Evolutionary conservation across 2,888 invertebrate genomes (phyloP), one percentile per base, ranked within the genome.

Genomic region (Mystacides longicornis): DNA sequence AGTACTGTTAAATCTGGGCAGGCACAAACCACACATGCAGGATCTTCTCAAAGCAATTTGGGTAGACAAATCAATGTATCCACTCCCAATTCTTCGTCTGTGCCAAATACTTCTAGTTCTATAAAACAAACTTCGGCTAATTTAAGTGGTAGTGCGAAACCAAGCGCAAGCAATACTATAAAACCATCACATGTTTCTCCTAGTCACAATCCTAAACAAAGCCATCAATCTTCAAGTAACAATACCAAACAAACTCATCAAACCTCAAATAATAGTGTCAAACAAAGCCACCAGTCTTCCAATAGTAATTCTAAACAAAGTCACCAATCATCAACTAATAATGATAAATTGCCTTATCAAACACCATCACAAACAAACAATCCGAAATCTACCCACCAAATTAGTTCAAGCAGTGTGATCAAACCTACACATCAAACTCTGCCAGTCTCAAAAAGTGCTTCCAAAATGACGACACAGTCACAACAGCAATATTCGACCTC

Each of bases 281-380:
- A 37, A 37, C 11, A 14, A 27, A 27, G 27, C 11, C 27, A 27
- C 27, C 27, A 27, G 27, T 27, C 27, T 27, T 27, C 27, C 5
- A 27, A 11, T 11, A 31, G 49, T 11, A 33, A n/a, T 4, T 23
- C 49, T 49, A 49, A 49, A 20, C 49, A 51, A 27, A 27, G 7
- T 27, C 27, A 27, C 11, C 27, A 27, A 27, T 27, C 49, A 18
- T 14, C 50, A 14, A 16, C 37, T 16, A 47, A 33, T 21, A 27
- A n/a, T 20, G 49, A 21, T 23, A 43, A 46, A 21, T 51, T 27
- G 23, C 53, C 49, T 21, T 46, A 55, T 49, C 27, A 27, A 11
- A 7, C 27, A 27, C 11, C 27, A 27, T 27, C 27, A 7, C 5
- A 11, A 7, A 27, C 27, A 27, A 27, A 11, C 27, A 27, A 27